These are phyloP conservation scores for Melitaea athalia DNA, from an alignment of 2,888 invertebrate species.

Conservation along the genomic window DNA sequence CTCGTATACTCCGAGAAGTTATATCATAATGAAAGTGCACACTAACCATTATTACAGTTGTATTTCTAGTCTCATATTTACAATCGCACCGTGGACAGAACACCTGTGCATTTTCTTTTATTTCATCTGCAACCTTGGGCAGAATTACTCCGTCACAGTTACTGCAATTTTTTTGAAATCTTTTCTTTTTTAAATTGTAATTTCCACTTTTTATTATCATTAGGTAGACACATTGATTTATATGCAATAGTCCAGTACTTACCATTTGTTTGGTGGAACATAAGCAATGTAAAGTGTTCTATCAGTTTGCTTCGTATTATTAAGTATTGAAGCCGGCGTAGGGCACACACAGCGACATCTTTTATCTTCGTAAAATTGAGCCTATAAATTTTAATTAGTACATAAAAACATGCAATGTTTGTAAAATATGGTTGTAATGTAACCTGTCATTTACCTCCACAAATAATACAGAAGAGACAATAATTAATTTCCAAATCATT, in stretches of 20 bases:
- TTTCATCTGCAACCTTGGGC: slow-evolving; percentile 84
- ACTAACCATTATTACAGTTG: slow-evolving; percentile 92
- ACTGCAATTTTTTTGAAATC: slow-evolving; percentile 70
- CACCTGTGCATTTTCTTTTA: slow-evolving; percentile 88
- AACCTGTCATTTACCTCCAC: slow-evolving; percentile 6
- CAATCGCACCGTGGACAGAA: slow-evolving; percentile 96
- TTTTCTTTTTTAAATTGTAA: too few species aligned
- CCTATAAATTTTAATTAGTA: slow-evolving; percentile 59
- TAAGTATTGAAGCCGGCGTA: slow-evolving; percentile 85
- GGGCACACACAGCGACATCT: slow-evolving; percentile 92
- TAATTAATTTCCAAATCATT: slow-evolving; percentile 26
- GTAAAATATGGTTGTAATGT: not conserved
- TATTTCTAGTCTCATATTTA: slow-evolving; percentile 94
- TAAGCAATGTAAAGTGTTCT: slow-evolving; percentile 87
- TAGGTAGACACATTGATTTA: too few species aligned
- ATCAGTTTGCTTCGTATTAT: slow-evolving; percentile 70
- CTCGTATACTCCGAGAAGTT: too few species aligned
- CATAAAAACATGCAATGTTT: not conserved
- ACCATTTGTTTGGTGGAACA: slow-evolving; percentile 90
- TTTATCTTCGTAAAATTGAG: slow-evolving; percentile 89
- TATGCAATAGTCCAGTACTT: slow-evolving; percentile 20
- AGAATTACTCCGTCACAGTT: slow-evolving; percentile 90
- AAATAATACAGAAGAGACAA: slow-evolving; percentile 20
- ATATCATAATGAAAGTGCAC: not conserved
- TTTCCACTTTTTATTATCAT: too few species aligned